A percentile compares a stretch with the other conserved stretches of the same genome.
Evolutionary conservation across 2,888 invertebrate species (phyloP).

Genomic region (Tenthredo notha): DNA sequence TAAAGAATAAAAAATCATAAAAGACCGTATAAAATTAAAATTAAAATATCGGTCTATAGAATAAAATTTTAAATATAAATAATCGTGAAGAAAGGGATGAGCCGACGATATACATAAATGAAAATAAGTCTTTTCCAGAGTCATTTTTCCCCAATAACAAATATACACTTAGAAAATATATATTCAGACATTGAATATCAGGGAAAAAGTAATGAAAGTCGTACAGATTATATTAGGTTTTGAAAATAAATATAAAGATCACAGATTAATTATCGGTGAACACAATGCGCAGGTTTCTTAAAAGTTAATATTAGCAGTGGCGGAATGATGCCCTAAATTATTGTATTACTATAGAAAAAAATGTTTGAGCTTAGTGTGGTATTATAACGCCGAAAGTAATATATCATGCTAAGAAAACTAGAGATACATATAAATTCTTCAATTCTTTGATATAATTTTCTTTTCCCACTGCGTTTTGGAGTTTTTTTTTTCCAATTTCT

Average conservation of each 20-base stretch:
- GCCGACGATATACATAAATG: not conserved
- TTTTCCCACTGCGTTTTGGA: not conserved
- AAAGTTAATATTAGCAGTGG: slow-evolving; percentile 24
- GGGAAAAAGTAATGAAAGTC: not conserved
- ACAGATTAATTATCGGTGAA: slow-evolving; percentile 35
- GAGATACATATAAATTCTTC: not conserved
- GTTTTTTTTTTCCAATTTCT: not conserved
- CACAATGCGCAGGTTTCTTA: slow-evolving; percentile 42
- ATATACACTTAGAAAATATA: not conserved
- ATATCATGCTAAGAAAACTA: not conserved
- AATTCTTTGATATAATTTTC: not conserved
- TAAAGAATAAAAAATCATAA: too few relatives aligned
- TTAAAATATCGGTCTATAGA: not conserved
- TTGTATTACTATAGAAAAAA: not conserved
- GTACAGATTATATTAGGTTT: not conserved
- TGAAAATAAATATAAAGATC: slow-evolving; percentile 40
- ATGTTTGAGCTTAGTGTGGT: not conserved
- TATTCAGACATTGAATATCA: not conserved
- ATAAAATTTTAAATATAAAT: not conserved
- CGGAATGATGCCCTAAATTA: slow-evolving; percentile 30
- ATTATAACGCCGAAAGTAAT: not conserved
- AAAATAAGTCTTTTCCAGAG: not conserved
- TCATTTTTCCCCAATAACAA: not conserved
- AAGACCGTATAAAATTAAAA: not conserved
- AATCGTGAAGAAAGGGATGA: not conserved